Conservation (phyloP, 2,113 vertebrate genomes). For the Gorsachius goisagi region DNA sequence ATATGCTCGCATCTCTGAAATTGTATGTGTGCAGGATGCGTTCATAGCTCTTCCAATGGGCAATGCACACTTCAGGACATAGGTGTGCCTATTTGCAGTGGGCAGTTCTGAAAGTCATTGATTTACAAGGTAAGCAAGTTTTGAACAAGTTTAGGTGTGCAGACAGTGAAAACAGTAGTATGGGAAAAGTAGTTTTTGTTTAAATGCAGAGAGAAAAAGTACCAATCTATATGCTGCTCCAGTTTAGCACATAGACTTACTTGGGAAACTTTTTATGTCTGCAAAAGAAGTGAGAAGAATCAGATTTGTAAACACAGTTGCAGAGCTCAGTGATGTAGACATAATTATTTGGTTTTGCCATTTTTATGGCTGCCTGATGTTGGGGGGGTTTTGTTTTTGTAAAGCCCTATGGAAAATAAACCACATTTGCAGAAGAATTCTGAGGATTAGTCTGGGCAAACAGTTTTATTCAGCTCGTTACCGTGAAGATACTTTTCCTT, state of each 20-base stretch:
- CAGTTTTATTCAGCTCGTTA: neutral
- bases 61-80: accelerated
- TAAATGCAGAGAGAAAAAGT: neutral
- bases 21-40: neutral
- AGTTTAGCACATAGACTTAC: neutral
- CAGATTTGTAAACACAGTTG: neutral
- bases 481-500: neutral
- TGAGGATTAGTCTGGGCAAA: neutral
- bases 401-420: neutral
- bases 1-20: accelerated
- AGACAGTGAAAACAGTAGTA: neutral
- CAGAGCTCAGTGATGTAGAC: neutral
- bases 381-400: neutral
- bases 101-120: neutral
- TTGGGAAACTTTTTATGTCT: neutral
- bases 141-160: neutral
- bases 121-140: neutral
- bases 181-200: neutral
- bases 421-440: neutral
- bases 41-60: neutral
- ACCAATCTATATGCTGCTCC: accelerated
- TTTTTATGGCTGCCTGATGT: neutral
- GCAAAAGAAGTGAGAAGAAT: neutral
- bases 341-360: neutral
- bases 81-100: neutral